Conservation (phyloP, 2,797 vertebrate species). For the Discoglossus pictus region DNA sequence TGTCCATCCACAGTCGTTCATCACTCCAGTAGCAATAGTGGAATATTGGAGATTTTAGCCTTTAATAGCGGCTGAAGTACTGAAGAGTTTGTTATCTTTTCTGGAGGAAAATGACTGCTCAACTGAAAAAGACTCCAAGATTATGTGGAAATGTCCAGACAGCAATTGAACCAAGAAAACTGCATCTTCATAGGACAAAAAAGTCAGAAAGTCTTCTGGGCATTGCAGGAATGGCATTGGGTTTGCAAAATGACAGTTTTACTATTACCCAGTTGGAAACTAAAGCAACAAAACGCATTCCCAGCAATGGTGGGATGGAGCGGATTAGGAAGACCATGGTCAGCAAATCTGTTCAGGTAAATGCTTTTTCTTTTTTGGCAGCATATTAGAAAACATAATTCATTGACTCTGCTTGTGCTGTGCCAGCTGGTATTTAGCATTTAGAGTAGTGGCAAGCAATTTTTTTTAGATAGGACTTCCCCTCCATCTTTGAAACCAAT, state of each 20-base stretch:
- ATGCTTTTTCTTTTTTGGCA: neutral
- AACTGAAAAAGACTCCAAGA: conserved; percentile 9
- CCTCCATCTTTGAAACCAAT: no score
- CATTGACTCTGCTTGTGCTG: neutral
- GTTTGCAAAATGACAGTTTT: conserved; percentile 30
- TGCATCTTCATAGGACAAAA: neutral
- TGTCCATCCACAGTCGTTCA: no score
- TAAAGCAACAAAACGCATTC: conserved; percentile 9
- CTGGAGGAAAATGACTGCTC: conserved; percentile 19
- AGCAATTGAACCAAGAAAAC: neutral
- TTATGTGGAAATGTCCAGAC: neutral
- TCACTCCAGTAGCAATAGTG: no score
- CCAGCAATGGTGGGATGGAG: neutral
- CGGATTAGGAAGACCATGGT: conserved; percentile 11
- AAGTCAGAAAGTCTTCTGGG: conserved; percentile 7
- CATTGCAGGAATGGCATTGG: conserved; percentile 21
- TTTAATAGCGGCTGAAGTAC: no score
- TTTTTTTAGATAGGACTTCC: no score
- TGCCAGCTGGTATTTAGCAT: no score
- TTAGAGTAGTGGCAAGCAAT: no score
- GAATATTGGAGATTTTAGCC: no score
- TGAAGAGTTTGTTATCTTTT: no score
- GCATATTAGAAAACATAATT: neutral
- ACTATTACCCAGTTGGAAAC: neutral
- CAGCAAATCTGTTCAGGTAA: conserved; percentile 41